These are phyloP conservation scores for Nomada hirtipes DNA, from an alignment of 2,888 invertebrate species.

Conservation along the genomic window DNA sequence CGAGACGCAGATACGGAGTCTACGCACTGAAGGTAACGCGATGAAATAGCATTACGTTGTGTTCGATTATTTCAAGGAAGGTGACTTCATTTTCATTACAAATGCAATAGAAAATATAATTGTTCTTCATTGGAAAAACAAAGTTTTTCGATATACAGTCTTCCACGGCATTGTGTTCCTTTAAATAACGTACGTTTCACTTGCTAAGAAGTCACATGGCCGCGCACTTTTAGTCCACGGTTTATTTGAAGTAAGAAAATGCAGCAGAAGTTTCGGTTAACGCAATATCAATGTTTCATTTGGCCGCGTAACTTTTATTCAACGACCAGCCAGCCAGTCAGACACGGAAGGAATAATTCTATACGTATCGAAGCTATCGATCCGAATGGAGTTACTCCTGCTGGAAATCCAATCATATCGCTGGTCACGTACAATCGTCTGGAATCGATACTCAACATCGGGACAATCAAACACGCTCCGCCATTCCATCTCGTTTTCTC, in stretches of 20 bases:
- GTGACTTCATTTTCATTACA: too few species aligned
- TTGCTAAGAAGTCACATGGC: too few species aligned
- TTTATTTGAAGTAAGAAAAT: background rate
- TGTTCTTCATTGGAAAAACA: too few species aligned
- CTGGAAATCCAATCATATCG: conserved; percentile 68
- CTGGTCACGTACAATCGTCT: conserved; percentile 67
- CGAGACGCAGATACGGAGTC: conserved; percentile 92
- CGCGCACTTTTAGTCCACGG: too few species aligned
- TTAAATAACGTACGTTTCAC: too few species aligned
- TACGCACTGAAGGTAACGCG: conserved; percentile 92
- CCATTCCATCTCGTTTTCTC: conserved; percentile 54
- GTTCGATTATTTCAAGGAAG: too few species aligned
- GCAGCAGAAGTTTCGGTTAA: conserved; percentile 9
- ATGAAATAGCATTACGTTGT: too few species aligned
- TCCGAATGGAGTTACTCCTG: conserved; percentile 62
- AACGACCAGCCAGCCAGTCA: background rate
- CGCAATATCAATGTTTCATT: conserved; percentile 38
- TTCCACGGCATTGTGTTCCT: too few species aligned
- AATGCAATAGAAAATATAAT: too few species aligned
- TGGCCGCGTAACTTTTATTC: conserved; percentile 24
- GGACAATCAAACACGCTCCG: conserved; percentile 68
- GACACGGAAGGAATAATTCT: conserved; percentile 44
- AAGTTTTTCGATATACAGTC: too few species aligned
- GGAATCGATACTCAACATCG: conserved; percentile 72
- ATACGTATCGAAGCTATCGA: conserved; percentile 61